Evolutionary conservation across 1,140 invertebrate genomes (phyloP), one percentile per base, ranked within the genome.

Genomic region (Bacillus rossius): DNA sequence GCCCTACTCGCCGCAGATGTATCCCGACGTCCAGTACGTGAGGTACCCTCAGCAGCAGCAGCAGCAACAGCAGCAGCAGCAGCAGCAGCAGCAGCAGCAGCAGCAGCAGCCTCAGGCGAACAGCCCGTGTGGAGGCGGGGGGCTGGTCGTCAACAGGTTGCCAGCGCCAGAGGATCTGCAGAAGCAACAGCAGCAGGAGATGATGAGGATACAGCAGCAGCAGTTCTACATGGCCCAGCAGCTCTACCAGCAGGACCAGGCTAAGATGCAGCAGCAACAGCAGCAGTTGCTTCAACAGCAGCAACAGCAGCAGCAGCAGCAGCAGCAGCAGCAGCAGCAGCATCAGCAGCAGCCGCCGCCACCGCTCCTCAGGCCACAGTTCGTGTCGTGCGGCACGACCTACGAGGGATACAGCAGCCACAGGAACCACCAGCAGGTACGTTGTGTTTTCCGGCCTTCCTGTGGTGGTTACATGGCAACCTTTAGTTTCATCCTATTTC

Each of bases 201-300:
- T 34, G 29, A 34, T 34, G 29, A 42, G 47, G 37, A 23, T 41
- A 57, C 63, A 68, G 19, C 69, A 72, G 34, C 74, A 76, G 49
- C 64, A 70, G 62, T 69, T 72, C 43, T 69, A 75, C 55, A 67
- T 72, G 20, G 71, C 73, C 53, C 71, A 71, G 26, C 65, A 68
- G 50, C 65, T 69, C 37, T 69, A 69, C 29, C 62, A 70, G 4
- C 71, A 71, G 25, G 29, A 34, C 29, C 29, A 34, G 29, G 29
- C 29, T 10, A 34, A 40, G 38, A 53, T 53, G 51, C 72, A 74
- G 23, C 65, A 71, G 7, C 73, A 73, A 62, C 71, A 73, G 50
- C 59, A 67, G 19, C 71, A 75, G 51, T 73, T 72, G 40, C 70
- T 74, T 50, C 67, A 71, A 50, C 59, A 62, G 53, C 67, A 68